These are phyloP conservation scores for Rhea americana DNA, from an alignment of 2,113 vertebrate genomes.

Conservation along the genomic window DNA sequence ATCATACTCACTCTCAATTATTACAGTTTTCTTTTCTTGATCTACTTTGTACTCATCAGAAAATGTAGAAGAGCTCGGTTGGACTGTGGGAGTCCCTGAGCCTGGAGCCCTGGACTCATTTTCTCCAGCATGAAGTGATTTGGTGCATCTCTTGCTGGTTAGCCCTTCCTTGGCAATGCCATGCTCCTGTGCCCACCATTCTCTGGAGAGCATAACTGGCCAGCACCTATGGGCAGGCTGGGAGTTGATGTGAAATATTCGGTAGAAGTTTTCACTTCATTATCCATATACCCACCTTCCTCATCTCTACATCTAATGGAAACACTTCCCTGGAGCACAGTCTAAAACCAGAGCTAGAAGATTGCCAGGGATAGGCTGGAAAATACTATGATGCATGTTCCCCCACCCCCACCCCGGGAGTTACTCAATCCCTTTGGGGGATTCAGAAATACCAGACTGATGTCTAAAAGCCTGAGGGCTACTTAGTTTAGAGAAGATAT, in stretches of 20 bases:
- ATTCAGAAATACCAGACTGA: background rate
- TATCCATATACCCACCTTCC: background rate
- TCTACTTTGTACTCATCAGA: background rate
- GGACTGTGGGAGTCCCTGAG: background rate
- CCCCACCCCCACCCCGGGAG: background rate
- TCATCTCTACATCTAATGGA: background rate
- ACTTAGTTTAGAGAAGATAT: background rate
- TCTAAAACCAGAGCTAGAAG: background rate
- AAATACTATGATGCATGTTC: background rate
- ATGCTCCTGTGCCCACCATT: background rate
- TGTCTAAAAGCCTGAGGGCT: background rate
- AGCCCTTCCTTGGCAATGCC: background rate
- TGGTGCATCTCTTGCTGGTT: background rate
- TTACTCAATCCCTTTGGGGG: background rate
- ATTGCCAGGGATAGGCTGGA: background rate
- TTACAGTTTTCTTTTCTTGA: background rate
- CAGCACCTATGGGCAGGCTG: background rate
- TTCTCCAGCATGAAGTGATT: background rate
- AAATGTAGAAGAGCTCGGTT: background rate
- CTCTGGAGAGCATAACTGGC: background rate
- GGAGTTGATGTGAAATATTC: background rate
- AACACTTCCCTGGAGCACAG: background rate
- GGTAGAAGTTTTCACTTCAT: background rate
- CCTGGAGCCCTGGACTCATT: background rate
- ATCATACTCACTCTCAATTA: background rate